Base-by-base conservation (phyloP, 1,140 invertebrate species). In the Nebria ingens region DNA sequence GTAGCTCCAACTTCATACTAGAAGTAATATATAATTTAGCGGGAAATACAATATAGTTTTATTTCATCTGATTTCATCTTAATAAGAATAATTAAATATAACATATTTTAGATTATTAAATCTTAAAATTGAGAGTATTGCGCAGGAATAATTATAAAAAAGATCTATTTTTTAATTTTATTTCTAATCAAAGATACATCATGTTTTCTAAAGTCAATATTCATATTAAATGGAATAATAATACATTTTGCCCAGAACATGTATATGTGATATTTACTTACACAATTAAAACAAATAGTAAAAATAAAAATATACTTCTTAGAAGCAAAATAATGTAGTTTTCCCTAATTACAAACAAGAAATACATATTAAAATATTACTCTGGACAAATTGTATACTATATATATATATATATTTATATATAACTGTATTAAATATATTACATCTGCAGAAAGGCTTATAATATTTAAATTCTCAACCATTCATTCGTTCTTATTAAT, bases 181-280 rank as follows among this genome's bases (percentile, higher is more conserved):
- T 68, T 65, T 69, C 68, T 70, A 70, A 69, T 68, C 66, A 69
- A 70, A 70, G 68, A 70, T 70, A 70, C 68, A 70, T 68, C 65
- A 62, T 68, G 65, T 68, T 63, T 64, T 70, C 68, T 70, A 70
- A 68, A 69, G 61, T 70, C 64, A 68, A 69, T 69, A 68, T 68
- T 59, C 40, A 45, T 45, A 68, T 68, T 69, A 70, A 69, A 67
- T 68, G 62, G 58, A 63, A 45, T 45, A 63, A 64, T 61, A 56
- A 62, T 67, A 68, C 65, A 68, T 63, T 68, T 66, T 69, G 68
- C 61, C 68, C 68, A 68, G 64, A 67, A 67, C 58, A 59, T 59
- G 59, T 50, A 56, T 53, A 51, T 53, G 55, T 51, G 52, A 34
- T 50, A 45, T 45, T 45, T 45, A 45, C 40, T 42, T 56, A 51